phyloP scores from a whole-genome alignment of 2,888 invertebrate genomes.

The Anoncus sp. region DNA sequence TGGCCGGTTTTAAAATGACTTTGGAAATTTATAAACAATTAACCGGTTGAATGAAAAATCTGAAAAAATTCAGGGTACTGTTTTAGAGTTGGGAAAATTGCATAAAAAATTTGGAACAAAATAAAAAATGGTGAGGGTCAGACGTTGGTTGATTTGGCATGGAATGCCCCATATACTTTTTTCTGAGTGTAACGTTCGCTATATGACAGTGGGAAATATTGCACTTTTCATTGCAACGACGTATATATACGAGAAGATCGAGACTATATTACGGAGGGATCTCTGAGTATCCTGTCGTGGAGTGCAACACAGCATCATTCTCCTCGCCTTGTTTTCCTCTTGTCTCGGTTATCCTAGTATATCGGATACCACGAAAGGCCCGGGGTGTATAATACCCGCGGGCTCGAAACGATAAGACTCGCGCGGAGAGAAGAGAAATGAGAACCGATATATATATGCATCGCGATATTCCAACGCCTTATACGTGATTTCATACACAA shows the following conservation, averaged over 20 bases:
- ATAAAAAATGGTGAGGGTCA: too few species aligned
- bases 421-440: conserved; percentile 38
- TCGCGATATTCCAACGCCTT: conserved; percentile 3
- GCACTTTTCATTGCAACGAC: too few species aligned
- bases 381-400: conserved; percentile 1
- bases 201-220: too few species aligned
- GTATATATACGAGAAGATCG: not conserved
- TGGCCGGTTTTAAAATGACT: too few species aligned
- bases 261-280: not conserved
- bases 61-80: too few species aligned
- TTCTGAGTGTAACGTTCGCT: too few species aligned
- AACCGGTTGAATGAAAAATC: too few species aligned
- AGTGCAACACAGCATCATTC: conserved; percentile 22
- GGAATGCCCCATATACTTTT: too few species aligned
- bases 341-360: conserved; percentile 39
- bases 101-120: too few species aligned
- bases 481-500: conserved; percentile 13
- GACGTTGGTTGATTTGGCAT: too few species aligned
- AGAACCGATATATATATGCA: conserved; percentile 2
- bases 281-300: conserved; percentile 8
- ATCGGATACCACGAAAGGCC: conserved; percentile 52
- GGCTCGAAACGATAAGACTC: conserved; percentile 43
- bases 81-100: too few species aligned
- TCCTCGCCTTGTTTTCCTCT: conserved; percentile 21
- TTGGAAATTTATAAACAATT: too few species aligned